Conservation (phyloP, 2,113 vertebrate species). For the Mystacornis crossleyi region DNA sequence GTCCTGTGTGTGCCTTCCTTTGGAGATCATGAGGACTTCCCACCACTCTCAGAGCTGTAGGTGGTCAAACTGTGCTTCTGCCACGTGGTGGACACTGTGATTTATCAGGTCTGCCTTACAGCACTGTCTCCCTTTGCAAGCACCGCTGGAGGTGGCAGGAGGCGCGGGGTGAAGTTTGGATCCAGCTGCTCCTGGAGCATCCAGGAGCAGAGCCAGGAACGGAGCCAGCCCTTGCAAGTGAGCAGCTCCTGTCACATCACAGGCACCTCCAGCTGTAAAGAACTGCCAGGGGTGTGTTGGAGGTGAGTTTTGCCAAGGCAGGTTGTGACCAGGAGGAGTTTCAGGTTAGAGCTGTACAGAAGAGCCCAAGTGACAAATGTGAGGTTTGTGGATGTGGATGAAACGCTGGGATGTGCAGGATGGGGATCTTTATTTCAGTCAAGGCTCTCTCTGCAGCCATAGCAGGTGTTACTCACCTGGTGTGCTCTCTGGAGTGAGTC, state of each 20-base stretch:
- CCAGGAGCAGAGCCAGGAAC: neutral
- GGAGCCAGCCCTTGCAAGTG: rapidly evolving
- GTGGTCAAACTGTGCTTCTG: neutral
- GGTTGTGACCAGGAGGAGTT: neutral
- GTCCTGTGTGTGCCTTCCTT: neutral
- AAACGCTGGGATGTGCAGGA: neutral
- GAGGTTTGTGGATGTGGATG: neutral
- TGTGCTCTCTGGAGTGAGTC: neutral
- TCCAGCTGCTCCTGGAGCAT: neutral
- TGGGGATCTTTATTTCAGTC: neutral
- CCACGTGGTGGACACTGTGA: rapidly evolving
- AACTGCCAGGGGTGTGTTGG: neutral
- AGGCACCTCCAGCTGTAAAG: neutral
- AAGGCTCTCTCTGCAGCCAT: neutral
- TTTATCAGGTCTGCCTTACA: neutral
- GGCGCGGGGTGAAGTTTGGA: neutral
- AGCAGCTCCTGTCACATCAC: neutral
- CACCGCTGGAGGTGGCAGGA: neutral
- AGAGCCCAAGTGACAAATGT: neutral
- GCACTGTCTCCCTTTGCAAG: rapidly evolving
- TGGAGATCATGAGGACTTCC: neutral
- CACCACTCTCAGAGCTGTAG: neutral
- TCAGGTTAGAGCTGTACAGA: neutral
- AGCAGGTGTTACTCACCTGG: neutral
- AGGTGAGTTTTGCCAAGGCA: neutral